Evolutionary conservation across 2,113 vertebrate species (phyloP).

Genomic region (Pseudorasbora parva): DNA sequence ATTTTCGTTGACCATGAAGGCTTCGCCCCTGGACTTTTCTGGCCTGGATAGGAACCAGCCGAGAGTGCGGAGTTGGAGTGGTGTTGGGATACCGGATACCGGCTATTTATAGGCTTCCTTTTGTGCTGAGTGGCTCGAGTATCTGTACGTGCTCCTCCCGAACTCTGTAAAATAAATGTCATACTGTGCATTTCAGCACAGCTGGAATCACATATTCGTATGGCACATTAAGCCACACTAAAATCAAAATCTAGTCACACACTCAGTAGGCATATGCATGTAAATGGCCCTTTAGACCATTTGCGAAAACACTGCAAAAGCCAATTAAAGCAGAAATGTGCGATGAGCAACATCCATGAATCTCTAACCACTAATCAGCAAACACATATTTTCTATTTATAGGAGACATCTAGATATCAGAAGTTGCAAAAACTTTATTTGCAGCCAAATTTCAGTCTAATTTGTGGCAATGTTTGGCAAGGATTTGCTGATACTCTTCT

Average conservation of each 20-base stretch:
- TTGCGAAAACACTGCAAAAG: not conserved
- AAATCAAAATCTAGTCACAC: not conserved
- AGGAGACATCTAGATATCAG: not conserved
- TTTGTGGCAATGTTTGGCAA: not conserved
- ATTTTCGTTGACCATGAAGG: no score
- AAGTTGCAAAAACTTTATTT: not conserved
- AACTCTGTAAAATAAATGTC: no score
- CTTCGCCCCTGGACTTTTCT: no score
- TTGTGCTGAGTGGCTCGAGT: no score
- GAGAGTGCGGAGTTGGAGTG: no score
- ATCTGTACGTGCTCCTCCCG: no score
- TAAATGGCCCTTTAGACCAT: not conserved
- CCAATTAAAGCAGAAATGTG: conserved; percentile 11
- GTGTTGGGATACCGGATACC: no score
- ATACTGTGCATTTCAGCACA: not conserved
- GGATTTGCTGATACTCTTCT: not conserved
- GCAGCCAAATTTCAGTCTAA: not conserved
- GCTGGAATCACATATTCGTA: not conserved
- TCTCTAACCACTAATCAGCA: not conserved
- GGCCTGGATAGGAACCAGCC: no score
- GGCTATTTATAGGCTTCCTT: no score
- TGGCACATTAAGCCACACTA: not conserved
- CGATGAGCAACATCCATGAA: not conserved
- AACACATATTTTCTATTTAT: not conserved
- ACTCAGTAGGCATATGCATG: not conserved